These are phyloP conservation scores for Mythimna vitellina DNA, from an alignment of 2,888 invertebrate species.

Conservation along the genomic window DNA sequence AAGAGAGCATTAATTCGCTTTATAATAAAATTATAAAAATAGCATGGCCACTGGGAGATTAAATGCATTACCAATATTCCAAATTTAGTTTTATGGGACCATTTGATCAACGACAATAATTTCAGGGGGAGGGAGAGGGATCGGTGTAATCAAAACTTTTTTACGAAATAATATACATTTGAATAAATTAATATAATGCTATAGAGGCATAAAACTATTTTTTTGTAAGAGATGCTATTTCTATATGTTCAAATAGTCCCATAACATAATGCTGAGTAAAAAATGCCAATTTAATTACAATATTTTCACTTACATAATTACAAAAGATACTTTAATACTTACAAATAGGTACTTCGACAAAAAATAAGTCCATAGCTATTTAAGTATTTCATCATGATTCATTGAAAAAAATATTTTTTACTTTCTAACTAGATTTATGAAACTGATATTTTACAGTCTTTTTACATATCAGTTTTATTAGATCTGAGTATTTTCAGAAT, in stretches of 20 bases:
- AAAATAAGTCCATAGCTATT: constrained; percentile 61
- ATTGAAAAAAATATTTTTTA: constrained; percentile 75
- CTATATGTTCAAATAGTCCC: constrained; percentile 53
- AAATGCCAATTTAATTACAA: constrained; percentile 55
- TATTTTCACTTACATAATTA: constrained; percentile 55
- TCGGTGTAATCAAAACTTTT: background rate
- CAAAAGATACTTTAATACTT: constrained; percentile 63
- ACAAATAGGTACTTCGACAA: constrained; percentile 56
- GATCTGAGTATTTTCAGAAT: constrained; percentile 89
- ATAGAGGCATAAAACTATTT: background rate
- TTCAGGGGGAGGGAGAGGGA: background rate
- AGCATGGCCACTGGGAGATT: constrained; percentile 88
- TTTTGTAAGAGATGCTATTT: background rate
- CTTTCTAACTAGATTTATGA: constrained; percentile 81
- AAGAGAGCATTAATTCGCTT: constrained; percentile 76
- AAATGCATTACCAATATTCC: constrained; percentile 71
- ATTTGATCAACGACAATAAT: constrained; percentile 37
- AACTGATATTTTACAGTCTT: constrained; percentile 89
- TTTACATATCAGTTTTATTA: constrained; percentile 82
- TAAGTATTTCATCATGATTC: constrained; percentile 66
- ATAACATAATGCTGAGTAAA: constrained; percentile 50
- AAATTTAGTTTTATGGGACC: constrained; percentile 57
- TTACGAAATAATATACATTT: constrained; percentile 13
- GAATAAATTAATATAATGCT: constrained; percentile 10
- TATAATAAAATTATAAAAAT: constrained; percentile 78